Evolutionary conservation across 2,797 vertebrate genomes (phyloP), one percentile per base, ranked within the genome.

Genomic region (Rhinella marina): DNA sequence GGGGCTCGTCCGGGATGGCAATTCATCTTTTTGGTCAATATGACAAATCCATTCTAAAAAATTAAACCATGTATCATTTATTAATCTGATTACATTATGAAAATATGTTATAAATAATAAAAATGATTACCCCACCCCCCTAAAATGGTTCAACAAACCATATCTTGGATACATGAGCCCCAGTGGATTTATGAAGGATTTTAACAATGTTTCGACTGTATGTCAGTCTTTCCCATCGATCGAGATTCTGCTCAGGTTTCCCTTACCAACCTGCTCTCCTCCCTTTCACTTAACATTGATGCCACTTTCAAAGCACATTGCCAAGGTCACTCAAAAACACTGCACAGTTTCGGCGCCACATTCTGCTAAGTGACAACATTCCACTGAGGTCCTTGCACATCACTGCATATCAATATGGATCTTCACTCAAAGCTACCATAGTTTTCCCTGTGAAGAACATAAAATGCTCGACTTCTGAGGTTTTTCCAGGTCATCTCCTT

Each of bases 391-490:
- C 29, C 9, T 41, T 23, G 32, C 70, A 41, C 32, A 73, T n/a
- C 21, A 1, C n/a, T 75, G 72, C 41, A 75, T 50, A 75, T 75
- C 72, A 75, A 75, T 75, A 75, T 75, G 72, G 21, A 50, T 12
- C 13, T 21, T 73, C 70, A 73, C 70, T 72, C 68, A 68, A 70
- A 48, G 19, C 11, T 50, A n/a, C 52, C 41, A 72, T 19, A 32
- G 68, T 0, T 23, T 23, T 73, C 19, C 2, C 48, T 12, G 32
- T 9, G 72, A 73, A 11, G 2, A 29, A 19, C 72, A 50, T 52
- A 52, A 75, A 73, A 73, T 66, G 27, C 2, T 32, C 68, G 10
- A n/a, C 72, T 13, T 50, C 41, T 50, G 21, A n/a, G 48, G n/a
- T 23, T 23, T 50, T 52, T 75, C 72, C 41, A 50, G 41, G 5